Evolutionary conservation across 2,797 vertebrate species (phyloP), one percentile per base, ranked within the genome.

Genomic region (Microcaecilia unicolor): DNA sequence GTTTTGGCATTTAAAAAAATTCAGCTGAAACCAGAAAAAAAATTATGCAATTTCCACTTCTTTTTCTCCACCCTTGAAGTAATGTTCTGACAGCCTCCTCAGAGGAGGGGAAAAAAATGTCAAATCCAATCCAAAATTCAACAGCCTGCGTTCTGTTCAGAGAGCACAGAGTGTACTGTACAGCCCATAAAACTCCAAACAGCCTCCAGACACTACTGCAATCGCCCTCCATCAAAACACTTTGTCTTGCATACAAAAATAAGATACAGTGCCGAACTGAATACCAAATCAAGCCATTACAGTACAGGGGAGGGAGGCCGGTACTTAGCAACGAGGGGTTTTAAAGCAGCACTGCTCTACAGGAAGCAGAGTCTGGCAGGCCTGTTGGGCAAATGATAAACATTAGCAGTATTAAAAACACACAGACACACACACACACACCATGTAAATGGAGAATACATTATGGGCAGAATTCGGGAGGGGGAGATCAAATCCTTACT

Each of bases 241-340:
- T 97, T 95, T 96, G 94, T 94, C 91, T 93, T 91, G 92, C 91
- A 93, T 96, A 92, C 90, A 93, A 93, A 95, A 93, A 95, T 91
- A 92, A 90, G 90, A 90, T 78, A 81, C 88, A 78, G 89, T 77
- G 84, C 90, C 78, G 87, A 81, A 76, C 84, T 64, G 92, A 97
- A 98, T 96, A 95, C 89, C 81, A 94, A 97, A 97, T 93, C 90
- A 95, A 90, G 84, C 92, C 86, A 91, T 92, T 91, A 92, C 87
- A 89, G 89, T 88, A 81, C 78, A 74, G 86, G 86, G 76, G 85
- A 85, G 74, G 34, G n/a, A n/a, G n/a, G 85, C 84, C 78, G 92
- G 91, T 93, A 86, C 93, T 95, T 94, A 91, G 91, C 91, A 97
- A 95, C 91, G 70, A 81, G 79, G 80, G 88, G 85, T 88, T 91